Evolutionary conservation across 37 sponge, comb jelly and placozoan genomes (phyloP), one percentile per base, ranked within the genome.

Genomic region (Axinella damicornis): DNA sequence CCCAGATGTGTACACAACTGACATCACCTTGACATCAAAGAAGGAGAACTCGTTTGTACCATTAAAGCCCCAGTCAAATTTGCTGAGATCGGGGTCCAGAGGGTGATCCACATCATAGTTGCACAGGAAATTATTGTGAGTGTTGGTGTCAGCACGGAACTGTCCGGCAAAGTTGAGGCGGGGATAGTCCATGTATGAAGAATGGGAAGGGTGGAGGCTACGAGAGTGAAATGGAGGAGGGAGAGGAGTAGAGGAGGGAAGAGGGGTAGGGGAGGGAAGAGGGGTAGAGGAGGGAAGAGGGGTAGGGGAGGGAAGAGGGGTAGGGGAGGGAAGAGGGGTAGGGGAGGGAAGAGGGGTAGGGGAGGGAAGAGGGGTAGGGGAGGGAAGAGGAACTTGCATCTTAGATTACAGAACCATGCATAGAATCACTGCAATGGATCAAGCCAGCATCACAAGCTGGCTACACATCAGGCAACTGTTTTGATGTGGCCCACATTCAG

Each of bases 131-230:
- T 83, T 83, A 57, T 83, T 83, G 67, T 55, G 65, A 57, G 84
- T 73, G 71, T 68, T 69, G 27, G 15, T 37, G 56, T 83, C 84
- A 30, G 84, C 73, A 52, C 74, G 72, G 60, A 83, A 83, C 52
- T 58, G 84, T 14, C 84, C 84, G 25, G 74, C 59, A 40, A 83
- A 83, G 62, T 83, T 73, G 25, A 83, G 14, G 2, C 84, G 73
- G 2, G 84, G 84, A 15, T 20, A 12, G 34, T 75, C 84, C 54
- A 83, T 24, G 40, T 83, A 83, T 37, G 71, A 80, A 77, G 18
- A 5, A 58, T 28, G 12, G 32, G 70, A 20, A 12, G 27, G 65
- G 30, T 64, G 65, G 6, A 64, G n/a, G 65, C 65, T 64, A 64
- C 17, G 18, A 56, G 18, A 56, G 57, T 20, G 18, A 56, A 20